phyloP scores from a whole-genome alignment of 2,113 vertebrate genomes.

The Melanostigma gelatinosum region DNA sequence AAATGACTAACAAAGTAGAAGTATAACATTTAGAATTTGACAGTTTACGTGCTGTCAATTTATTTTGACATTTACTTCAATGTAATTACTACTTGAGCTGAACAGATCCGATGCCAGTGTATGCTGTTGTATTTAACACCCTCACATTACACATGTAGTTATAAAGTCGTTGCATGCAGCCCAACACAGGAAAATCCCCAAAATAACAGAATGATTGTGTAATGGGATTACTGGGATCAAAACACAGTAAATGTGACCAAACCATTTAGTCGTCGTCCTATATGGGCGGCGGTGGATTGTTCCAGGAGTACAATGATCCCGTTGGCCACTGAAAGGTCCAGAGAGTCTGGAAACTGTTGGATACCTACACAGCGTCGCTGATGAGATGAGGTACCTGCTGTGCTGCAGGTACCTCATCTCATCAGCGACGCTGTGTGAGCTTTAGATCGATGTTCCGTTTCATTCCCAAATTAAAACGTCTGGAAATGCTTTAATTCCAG shows the following conservation, averaged over 20 bases:
- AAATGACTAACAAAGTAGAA: no score
- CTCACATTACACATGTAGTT: no score
- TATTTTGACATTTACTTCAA: background rate
- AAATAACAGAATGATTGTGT: background rate
- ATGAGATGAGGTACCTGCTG: no score
- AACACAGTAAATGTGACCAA: background rate
- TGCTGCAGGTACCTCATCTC: constrained; percentile 23
- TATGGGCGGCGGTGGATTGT: constrained; percentile 18
- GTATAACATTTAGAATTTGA: no score
- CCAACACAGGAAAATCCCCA: background rate
- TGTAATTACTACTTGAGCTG: background rate
- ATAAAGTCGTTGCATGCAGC: no score
- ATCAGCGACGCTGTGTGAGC: background rate
- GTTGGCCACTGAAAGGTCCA: constrained; percentile 25
- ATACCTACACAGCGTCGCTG: no score
- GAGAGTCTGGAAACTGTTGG: background rate
- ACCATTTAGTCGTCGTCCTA: background rate
- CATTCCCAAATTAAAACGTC: background rate
- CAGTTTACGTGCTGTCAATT: no score
- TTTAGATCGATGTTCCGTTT: background rate
- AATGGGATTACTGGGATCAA: background rate
- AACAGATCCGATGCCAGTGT: no score
- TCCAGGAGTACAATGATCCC: constrained; percentile 32
- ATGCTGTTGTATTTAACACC: no score
- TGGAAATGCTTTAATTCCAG: background rate